A percentile compares a stretch with the other conserved stretches of the same genome.
Conservation (phyloP, 1,140 invertebrate species). For the Palaemon carinicauda region DNA sequence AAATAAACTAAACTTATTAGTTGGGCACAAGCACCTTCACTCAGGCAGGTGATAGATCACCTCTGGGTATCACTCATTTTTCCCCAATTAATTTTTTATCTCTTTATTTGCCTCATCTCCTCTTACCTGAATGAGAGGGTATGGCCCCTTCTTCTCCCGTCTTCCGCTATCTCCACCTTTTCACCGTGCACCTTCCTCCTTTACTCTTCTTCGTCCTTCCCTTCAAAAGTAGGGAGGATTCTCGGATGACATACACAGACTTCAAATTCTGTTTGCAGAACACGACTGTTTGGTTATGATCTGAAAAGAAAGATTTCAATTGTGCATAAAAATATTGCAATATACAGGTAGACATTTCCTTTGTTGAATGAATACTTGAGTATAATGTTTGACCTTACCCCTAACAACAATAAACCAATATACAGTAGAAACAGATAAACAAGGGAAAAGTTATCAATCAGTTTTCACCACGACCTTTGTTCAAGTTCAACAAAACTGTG, state of each 20-base stretch:
- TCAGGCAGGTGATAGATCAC: not conserved
- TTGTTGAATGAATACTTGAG: too few species aligned
- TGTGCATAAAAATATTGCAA: too few species aligned
- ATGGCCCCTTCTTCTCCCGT: not conserved
- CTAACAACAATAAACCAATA: not conserved
- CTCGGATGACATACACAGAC: too few species aligned
- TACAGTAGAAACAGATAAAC: not conserved
- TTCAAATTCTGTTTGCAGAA: too few species aligned
- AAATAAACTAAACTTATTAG: conserved; percentile 26
- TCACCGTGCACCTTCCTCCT: not conserved
- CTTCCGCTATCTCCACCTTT: not conserved
- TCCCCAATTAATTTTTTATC: not conserved
- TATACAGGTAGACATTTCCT: too few species aligned
- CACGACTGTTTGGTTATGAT: too few species aligned
- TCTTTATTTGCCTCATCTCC: not conserved
- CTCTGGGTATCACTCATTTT: not conserved
- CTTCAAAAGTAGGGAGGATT: not conserved
- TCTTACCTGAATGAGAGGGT: not conserved
- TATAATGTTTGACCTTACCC: not conserved
- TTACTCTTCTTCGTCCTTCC: not conserved
- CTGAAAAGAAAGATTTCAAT: not conserved
- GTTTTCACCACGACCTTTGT: conserved; percentile 21
- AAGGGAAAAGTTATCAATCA: conserved; percentile 19
- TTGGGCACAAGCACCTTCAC: not conserved
- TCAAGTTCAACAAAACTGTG: not conserved